phyloP scores from a whole-genome alignment of 35 echinoderm and acorn worm genomes.

The Ophiothrix spiculata region DNA sequence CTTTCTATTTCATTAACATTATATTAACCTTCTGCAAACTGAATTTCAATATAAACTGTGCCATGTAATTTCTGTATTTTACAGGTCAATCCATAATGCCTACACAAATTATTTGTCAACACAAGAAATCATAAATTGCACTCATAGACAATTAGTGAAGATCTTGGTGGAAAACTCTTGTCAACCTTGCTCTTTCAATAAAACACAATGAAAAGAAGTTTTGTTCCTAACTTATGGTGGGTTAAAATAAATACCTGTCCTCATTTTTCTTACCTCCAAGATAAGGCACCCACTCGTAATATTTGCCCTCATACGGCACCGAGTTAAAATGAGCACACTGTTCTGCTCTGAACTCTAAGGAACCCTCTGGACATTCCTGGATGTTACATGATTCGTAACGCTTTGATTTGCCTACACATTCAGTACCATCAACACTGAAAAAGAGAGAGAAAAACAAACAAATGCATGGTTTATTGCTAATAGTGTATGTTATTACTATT shows the following conservation, averaged over 20 bases:
- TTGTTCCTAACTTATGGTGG: no score
- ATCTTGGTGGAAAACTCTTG: no score
- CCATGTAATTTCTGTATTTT: no score
- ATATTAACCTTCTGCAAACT: no score
- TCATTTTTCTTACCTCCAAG: slow-evolving; percentile 73
- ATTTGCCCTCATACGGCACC: slow-evolving; percentile 57
- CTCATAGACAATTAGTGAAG: no score
- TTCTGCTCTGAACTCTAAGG: slow-evolving; percentile 72
- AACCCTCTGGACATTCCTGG: slow-evolving; percentile 96
- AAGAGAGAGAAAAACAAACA: background rate
- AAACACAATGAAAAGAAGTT: no score
- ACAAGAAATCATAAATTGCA: no score
- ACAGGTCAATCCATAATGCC: no score
- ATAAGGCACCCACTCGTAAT: slow-evolving; percentile 86
- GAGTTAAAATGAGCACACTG: slow-evolving; percentile 91
- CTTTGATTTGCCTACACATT: slow-evolving; percentile 57
- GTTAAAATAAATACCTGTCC: background rate
- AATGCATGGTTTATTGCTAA: background rate
- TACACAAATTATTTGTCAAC: no score
- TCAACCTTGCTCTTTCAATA: no score
- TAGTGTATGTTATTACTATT: background rate
- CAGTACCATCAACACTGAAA: background rate
- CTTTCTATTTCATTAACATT: no score
- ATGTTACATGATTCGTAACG: slow-evolving; percentile 88
- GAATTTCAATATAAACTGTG: no score